Evolutionary conservation across 2,113 vertebrate genomes (phyloP).

Genomic region (Halichoerus grypus): DNA sequence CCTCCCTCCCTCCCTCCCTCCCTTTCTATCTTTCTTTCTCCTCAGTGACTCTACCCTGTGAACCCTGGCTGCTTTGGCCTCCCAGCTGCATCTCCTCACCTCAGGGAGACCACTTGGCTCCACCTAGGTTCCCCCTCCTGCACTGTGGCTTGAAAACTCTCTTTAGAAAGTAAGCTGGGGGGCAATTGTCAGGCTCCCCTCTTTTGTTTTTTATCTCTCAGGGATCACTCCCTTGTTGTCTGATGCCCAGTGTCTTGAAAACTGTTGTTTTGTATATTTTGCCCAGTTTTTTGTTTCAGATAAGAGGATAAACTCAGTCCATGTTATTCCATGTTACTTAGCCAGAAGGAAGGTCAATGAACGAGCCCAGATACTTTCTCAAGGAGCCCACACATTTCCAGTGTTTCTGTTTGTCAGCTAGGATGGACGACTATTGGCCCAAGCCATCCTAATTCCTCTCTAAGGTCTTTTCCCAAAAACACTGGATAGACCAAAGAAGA

Average conservation of each 20-base stretch:
- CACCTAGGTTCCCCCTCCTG: rapidly evolving
- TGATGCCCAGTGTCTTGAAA: neutral
- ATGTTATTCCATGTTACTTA: neutral
- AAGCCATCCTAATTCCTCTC: neutral
- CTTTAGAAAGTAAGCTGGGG: neutral
- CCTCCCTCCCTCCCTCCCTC: neutral
- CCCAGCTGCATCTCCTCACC: neutral
- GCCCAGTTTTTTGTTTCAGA: neutral
- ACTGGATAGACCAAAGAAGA: neutral
- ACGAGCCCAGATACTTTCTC: neutral
- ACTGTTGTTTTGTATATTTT: neutral
- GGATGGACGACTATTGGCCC: neutral
- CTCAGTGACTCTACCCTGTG: neutral
- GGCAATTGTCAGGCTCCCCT: too few species aligned
- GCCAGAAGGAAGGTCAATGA: neutral
- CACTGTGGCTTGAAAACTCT: neutral
- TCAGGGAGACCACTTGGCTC: neutral
- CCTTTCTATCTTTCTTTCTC: neutral
- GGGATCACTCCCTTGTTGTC: neutral
- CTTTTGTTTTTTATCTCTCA: neutral
- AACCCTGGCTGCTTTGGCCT: neutral
- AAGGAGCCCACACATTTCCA: neutral
- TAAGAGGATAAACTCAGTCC: neutral
- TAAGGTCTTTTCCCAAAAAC: neutral
- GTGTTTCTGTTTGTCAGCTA: neutral